These are phyloP conservation scores for Urocolius indicus DNA, from an alignment of 2,113 vertebrate genomes.

Conservation along the genomic window DNA sequence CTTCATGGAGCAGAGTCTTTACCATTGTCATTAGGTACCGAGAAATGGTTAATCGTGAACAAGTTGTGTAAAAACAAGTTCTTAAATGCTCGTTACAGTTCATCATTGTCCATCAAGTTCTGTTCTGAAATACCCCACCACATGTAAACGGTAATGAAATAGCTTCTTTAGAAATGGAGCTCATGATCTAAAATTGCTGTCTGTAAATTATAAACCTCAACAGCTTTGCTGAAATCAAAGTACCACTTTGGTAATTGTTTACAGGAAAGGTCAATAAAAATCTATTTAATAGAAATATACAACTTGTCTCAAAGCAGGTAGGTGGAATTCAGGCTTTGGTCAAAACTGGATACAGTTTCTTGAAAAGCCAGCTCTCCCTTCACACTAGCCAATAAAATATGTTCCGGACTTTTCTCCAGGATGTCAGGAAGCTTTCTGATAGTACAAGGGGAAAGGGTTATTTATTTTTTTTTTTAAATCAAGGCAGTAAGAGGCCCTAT, in stretches of 20 bases:
- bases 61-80: constrained; percentile 19
- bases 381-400: not conserved
- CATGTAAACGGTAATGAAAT: not conserved
- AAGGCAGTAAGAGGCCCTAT: not conserved
- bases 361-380: not conserved
- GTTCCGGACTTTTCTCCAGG: not conserved
- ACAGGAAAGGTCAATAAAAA: constrained; percentile 1
- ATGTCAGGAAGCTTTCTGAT: not conserved
- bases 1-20: not conserved
- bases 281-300: not conserved
- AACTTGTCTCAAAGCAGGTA: not conserved
- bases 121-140: not conserved
- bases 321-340: not conserved
- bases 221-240: not conserved
- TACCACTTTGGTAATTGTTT: not conserved
- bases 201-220: not conserved
- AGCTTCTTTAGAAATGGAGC: not conserved
- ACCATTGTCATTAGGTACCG: not conserved
- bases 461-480: not conserved
- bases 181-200: not conserved
- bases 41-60: not conserved
- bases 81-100: not conserved
- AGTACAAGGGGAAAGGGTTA: not conserved
- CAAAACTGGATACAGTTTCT: not conserved
- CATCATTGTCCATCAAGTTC: not conserved